Evolutionary conservation across 2,797 vertebrate species (phyloP), one percentile per base, ranked within the genome.

Genomic region (Xerus rutilus): DNA sequence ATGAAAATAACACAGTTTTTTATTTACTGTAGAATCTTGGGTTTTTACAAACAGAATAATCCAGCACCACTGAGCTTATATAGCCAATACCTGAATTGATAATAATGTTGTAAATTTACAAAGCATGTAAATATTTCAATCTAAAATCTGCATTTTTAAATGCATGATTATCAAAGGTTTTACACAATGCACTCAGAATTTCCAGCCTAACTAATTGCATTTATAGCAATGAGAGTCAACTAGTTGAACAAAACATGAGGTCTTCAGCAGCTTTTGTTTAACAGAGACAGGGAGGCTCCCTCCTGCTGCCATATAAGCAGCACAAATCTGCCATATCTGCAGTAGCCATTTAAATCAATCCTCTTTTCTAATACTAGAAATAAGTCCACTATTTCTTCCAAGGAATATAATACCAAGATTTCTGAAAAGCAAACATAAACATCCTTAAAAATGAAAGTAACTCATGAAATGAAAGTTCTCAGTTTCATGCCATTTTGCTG

Each of bases 11-110:
- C 74, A 96, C 79, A 67, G 47, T 65, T 95, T 96, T 92, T 94
- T 95, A 95, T 97, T 97, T 97, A 96, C 96, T 84, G 52, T 57
- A 92, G 91, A 91, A 81, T 57, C 94, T 88, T 86, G 70, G 13
- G 14, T 95, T 92, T 97, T 96, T 64, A 67, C 83, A 96, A 74
- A 92, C 91, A 86, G 65, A 93, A 64, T 67, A 85, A 88, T 59
- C 91, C 70, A 89, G 47, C 52, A 86, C 28, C n/a, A 18, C n/a
- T 32, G 65, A 62, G 69, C 2, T 78, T n/a, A 30, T 23, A 43
- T 7, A 78, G 30, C 39, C 84, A 28, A 72, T 67, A 57, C n/a
- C 73, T 76, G 92, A 94, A 72, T 13, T 43, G 64, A 64, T 57
- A 73, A 81, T 28, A 52, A 47, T 32, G 76, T 64, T 87, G 85